These are phyloP conservation scores for Thyatira batis DNA, from an alignment of 2,888 invertebrate species.

Conservation along the genomic window DNA sequence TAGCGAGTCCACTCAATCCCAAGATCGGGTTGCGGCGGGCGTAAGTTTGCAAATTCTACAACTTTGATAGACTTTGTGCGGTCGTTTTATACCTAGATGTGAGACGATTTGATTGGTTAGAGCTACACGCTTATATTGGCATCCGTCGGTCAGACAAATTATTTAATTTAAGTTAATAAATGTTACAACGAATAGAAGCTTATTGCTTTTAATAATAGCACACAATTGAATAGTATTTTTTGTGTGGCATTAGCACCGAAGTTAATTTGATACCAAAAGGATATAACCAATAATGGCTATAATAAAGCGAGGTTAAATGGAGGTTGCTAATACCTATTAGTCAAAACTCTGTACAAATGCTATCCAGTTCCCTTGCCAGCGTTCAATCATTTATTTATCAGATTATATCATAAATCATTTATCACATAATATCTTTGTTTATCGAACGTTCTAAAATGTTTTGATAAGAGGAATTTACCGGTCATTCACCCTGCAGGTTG, in stretches of 20 bases:
- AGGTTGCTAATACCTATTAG: background rate
- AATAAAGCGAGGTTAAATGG: background rate
- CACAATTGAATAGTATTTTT: no score
- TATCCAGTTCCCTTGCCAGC: background rate
- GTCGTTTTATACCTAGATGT: conserved; percentile 18
- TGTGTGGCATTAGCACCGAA: no score
- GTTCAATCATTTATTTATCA: background rate
- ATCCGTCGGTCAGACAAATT: no score
- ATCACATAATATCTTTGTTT: background rate
- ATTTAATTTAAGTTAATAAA: no score
- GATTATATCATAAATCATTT: background rate
- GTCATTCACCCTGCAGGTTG: conserved; percentile 2
- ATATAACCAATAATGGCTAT: no score
- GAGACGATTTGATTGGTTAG: background rate
- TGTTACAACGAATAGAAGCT: no score
- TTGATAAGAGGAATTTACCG: conserved; percentile 4
- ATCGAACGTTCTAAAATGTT: background rate
- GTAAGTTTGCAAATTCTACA: conserved; percentile 20
- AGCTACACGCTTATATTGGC: background rate
- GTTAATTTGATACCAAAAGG: no score
- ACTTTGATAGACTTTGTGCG: conserved; percentile 23
- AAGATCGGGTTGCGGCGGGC: conserved; percentile 19
- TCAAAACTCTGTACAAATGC: background rate
- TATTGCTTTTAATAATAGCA: no score
- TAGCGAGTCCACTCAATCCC: conserved; percentile 34